phyloP scores from a whole-genome alignment of 92 coral and sea anemone species.

The Umimayanthus kanabou region DNA sequence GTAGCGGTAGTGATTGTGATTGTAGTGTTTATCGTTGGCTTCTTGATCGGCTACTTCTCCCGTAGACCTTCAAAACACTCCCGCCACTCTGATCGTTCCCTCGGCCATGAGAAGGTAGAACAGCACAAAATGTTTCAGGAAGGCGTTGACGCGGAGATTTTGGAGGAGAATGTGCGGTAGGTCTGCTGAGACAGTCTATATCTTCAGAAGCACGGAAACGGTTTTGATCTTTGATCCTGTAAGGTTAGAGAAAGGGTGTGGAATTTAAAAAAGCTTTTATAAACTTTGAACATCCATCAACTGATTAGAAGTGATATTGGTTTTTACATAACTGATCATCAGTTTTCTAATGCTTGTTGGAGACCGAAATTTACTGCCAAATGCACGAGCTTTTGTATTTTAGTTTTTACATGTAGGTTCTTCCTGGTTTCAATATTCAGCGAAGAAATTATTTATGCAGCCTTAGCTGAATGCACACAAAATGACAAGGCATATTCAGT shows the following conservation, averaged over 20 bases:
- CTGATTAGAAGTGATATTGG: not conserved
- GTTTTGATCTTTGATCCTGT: not conserved
- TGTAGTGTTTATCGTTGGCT: conserved; percentile 25
- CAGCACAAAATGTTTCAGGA: conserved; percentile 10
- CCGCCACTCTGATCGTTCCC: not conserved
- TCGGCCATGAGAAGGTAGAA: not conserved
- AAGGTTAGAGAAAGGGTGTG: not conserved
- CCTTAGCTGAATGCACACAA: not conserved
- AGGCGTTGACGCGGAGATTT: not conserved
- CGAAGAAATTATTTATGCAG: not conserved
- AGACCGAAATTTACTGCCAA: not conserved
- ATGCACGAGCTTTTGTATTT: too few relatives aligned
- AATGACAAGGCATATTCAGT: not conserved
- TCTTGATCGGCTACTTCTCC: conserved; percentile 28
- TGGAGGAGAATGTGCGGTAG: conserved; percentile 25
- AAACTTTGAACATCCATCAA: not conserved
- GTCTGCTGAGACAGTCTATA: not conserved
- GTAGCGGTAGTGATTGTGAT: conserved; percentile 23
- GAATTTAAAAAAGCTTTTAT: too few relatives aligned
- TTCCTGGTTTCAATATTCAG: not conserved
- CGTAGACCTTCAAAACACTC: not conserved
- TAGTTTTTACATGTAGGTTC: too few relatives aligned
- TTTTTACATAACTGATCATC: too few relatives aligned
- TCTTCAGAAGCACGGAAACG: too few relatives aligned
- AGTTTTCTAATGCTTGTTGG: not conserved